Evolutionary conservation across 2,888 invertebrate species (phyloP).

Genomic region (Phalera bucephala): DNA sequence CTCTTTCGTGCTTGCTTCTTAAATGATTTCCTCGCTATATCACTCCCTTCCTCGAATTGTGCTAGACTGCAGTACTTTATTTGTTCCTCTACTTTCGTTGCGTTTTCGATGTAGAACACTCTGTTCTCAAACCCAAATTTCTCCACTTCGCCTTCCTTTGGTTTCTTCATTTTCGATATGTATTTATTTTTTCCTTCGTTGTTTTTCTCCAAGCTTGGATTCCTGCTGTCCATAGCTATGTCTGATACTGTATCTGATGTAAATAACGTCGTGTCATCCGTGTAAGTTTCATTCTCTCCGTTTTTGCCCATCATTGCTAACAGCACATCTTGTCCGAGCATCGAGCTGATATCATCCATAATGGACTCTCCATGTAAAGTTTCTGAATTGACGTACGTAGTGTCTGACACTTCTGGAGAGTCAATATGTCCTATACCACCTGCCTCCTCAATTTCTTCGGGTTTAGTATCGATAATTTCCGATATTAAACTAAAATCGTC

Average conservation of each 20-base stretch:
- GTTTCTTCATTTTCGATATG: conserved; percentile 70
- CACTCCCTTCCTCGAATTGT: conserved; percentile 92
- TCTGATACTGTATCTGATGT: conserved; percentile 82
- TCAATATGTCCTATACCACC: conserved; percentile 90
- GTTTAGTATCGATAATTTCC: conserved; percentile 84
- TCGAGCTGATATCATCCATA: conserved; percentile 90
- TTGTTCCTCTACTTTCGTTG: conserved; percentile 79
- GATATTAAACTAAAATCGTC: conserved; percentile 88
- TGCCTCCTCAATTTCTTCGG: conserved; percentile 66
- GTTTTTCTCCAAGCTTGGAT: conserved; percentile 81
- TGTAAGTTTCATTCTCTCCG: conserved; percentile 86
- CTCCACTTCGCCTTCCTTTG: conserved; percentile 71
- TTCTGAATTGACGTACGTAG: conserved; percentile 86
- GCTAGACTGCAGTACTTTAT: conserved; percentile 90
- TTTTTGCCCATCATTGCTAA: conserved; percentile 86
- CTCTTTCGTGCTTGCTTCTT: conserved; percentile 78
- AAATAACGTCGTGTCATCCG: conserved; percentile 87
- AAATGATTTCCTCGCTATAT: conserved; percentile 91
- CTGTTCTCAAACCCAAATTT: conserved; percentile 89
- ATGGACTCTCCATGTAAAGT: conserved; percentile 90
- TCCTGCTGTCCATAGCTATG: conserved; percentile 76
- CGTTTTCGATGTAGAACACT: conserved; percentile 84
- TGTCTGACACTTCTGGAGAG: conserved; percentile 91
- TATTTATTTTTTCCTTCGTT: conserved; percentile 84
- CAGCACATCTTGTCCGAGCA: conserved; percentile 87